phyloP scores from a whole-genome alignment of 2,888 invertebrate genomes.

The Nomada fucata region DNA sequence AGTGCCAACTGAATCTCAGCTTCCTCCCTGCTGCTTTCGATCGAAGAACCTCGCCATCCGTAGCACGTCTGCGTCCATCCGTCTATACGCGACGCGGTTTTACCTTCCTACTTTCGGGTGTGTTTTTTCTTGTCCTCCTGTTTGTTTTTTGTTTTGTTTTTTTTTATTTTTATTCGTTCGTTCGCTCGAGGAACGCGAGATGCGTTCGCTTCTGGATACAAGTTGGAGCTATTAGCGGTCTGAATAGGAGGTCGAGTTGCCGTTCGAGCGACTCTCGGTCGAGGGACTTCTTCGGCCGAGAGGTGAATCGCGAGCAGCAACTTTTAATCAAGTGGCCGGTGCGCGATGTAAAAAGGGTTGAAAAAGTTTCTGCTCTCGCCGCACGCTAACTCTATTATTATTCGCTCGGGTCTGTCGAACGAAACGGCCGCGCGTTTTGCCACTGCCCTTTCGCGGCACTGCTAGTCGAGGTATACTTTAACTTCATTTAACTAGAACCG shows the following conservation, averaged over 20 bases:
- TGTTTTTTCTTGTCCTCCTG: too few species aligned
- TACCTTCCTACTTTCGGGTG: slow-evolving; percentile 35
- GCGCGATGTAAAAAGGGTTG: slow-evolving; percentile 18
- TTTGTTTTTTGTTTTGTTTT: too few species aligned
- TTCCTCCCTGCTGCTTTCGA: slow-evolving; percentile 34
- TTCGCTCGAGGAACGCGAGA: slow-evolving; percentile 26
- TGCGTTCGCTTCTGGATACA: slow-evolving; percentile 29
- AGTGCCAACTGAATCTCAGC: slow-evolving; percentile 52
- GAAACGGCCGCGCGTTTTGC: background rate
- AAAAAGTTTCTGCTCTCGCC: slow-evolving; percentile 4
- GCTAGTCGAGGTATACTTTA: too few species aligned
- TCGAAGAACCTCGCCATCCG: background rate
- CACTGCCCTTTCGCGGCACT: background rate
- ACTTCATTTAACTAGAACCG: background rate
- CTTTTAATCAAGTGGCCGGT: slow-evolving; percentile 38
- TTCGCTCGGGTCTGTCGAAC: slow-evolving; percentile 14
- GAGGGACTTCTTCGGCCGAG: background rate
- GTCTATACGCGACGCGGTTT: slow-evolving; percentile 64
- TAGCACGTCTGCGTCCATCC: slow-evolving; percentile 26
- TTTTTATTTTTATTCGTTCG: background rate
- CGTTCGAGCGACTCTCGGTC: slow-evolving; percentile 27
- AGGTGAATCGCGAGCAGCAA: slow-evolving; percentile 26
- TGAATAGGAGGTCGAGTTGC: slow-evolving; percentile 51
- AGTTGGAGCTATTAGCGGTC: slow-evolving; percentile 56
- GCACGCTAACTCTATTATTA: slow-evolving; percentile 21